Evolutionary conservation across 2,888 invertebrate genomes (phyloP).

Genomic region (Drosophila melanosoma): DNA sequence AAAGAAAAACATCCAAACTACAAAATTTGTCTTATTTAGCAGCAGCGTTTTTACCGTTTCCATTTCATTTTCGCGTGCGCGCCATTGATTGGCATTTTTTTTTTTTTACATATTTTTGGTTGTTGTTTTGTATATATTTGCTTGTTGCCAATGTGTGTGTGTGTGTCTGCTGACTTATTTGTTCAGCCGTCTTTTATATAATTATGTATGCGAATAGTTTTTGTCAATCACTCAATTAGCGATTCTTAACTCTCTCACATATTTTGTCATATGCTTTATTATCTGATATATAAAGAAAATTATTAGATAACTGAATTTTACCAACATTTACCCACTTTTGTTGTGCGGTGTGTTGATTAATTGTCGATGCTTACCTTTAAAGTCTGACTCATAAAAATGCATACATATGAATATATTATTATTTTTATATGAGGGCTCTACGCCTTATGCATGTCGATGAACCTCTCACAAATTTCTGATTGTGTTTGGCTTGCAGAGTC

Average conservation of each 20-base stretch:
- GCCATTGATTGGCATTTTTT: conserved; percentile 67
- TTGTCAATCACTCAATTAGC: conserved; percentile 57
- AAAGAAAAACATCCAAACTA: conserved; percentile 20
- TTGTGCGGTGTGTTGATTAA: conserved; percentile 5
- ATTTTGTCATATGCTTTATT: conserved; percentile 58
- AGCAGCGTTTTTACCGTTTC: conserved; percentile 51
- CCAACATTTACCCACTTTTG: conserved; percentile 12
- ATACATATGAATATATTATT: conserved; percentile 29
- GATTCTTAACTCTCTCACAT: conserved; percentile 46
- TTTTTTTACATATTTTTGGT: conserved; percentile 31
- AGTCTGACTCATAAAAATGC: conserved; percentile 63
- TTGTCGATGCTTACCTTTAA: conserved; percentile 42
- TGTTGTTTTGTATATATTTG: conserved; percentile 10
- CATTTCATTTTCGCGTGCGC: conserved; percentile 72
- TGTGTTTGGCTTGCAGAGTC: conserved; percentile 13
- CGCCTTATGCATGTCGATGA: conserved; percentile 69
- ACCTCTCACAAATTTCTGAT: conserved; percentile 34
- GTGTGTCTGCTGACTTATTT: conserved; percentile 24
- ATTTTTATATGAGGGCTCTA: conserved; percentile 42
- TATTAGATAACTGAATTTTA: conserved; percentile 32
- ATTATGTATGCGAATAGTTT: conserved; percentile 26
- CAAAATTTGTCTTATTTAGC: conserved; percentile 59
- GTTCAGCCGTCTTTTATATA: conserved; percentile 62
- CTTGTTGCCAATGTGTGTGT: conserved; percentile 23
- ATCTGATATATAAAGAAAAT: conserved; percentile 36